Conservation (phyloP, 2,113 vertebrate genomes). For the Probosciger aterrimus region DNA sequence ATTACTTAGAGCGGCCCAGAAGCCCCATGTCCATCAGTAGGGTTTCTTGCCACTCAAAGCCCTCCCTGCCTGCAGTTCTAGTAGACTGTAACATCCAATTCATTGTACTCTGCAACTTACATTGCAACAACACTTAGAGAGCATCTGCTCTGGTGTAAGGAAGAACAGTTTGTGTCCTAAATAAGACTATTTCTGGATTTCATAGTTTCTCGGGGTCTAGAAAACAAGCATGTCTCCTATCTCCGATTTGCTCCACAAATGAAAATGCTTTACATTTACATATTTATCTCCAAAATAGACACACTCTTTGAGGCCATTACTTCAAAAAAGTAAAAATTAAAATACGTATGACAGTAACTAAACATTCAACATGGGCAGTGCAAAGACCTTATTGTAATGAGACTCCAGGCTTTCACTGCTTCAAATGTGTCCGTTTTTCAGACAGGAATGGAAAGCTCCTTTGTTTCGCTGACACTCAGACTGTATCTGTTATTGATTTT, state of each 20-base stretch:
- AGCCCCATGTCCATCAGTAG: background rate
- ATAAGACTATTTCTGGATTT: constrained; percentile 11
- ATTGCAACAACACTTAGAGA: background rate
- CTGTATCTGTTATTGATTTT: constrained; percentile 66
- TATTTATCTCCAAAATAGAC: background rate
- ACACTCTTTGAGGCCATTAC: background rate
- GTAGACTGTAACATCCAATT: constrained; percentile 43
- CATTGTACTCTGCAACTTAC: constrained; percentile 27
- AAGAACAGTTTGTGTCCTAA: constrained; percentile 1
- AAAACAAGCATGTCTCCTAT: background rate
- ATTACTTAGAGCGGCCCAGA: background rate
- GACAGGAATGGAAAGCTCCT: constrained; percentile 4
- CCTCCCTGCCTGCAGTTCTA: background rate
- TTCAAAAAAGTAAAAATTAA: background rate
- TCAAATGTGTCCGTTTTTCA: constrained; percentile 9
- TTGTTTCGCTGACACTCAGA: constrained; percentile 29
- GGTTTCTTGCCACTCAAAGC: constrained; percentile 14
- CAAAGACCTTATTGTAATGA: background rate
- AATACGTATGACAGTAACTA: background rate
- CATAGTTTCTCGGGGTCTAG: background rate
- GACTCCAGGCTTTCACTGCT: background rate
- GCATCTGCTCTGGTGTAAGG: background rate
- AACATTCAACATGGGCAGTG: background rate
- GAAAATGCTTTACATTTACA: background rate
- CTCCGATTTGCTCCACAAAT: background rate